Conservation (phyloP, 2,888 invertebrate genomes). For the Leucophora obtusa region DNA sequence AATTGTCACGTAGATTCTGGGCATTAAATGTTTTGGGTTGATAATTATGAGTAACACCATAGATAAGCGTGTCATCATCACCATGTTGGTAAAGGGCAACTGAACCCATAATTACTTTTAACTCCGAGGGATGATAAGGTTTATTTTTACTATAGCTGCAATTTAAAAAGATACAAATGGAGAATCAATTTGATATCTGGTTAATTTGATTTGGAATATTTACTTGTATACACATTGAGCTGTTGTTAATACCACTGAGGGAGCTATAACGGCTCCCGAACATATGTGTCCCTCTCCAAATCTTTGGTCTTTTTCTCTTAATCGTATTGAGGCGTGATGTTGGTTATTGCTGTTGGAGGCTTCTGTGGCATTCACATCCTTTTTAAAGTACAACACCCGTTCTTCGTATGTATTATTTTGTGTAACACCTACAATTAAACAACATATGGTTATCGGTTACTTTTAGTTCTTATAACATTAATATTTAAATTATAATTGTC, state of each 20-base stretch:
- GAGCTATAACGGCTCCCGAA: constrained; percentile 73
- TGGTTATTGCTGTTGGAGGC: constrained; percentile 45
- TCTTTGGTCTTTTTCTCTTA: constrained; percentile 68
- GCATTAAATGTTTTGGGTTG: constrained; percentile 65
- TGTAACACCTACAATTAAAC: constrained; percentile 42
- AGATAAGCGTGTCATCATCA: constrained; percentile 66
- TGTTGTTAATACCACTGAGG: constrained; percentile 73
- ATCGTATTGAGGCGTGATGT: constrained; percentile 75
- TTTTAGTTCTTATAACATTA: constrained; percentile 1
- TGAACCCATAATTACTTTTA: constrained; percentile 72
- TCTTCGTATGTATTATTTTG: constrained; percentile 50
- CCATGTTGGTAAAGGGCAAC: constrained; percentile 67
- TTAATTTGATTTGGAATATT: constrained; percentile 44
- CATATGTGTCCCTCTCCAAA: constrained; percentile 77
- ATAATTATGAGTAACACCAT: constrained; percentile 73
- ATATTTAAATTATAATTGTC: background rate
- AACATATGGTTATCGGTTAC: constrained; percentile 13
- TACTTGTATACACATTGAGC: constrained; percentile 73
- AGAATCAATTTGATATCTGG: background rate
- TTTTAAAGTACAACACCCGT: constrained; percentile 18
- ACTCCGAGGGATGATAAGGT: constrained; percentile 73
- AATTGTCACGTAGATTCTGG: constrained; percentile 67
- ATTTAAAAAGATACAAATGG: background rate
- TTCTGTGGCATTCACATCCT: constrained; percentile 47
- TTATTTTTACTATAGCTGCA: constrained; percentile 56